Evolutionary conservation across 2,113 vertebrate species (phyloP), one percentile per base, ranked within the genome.

Genomic region (Phyllostomus discolor): DNA sequence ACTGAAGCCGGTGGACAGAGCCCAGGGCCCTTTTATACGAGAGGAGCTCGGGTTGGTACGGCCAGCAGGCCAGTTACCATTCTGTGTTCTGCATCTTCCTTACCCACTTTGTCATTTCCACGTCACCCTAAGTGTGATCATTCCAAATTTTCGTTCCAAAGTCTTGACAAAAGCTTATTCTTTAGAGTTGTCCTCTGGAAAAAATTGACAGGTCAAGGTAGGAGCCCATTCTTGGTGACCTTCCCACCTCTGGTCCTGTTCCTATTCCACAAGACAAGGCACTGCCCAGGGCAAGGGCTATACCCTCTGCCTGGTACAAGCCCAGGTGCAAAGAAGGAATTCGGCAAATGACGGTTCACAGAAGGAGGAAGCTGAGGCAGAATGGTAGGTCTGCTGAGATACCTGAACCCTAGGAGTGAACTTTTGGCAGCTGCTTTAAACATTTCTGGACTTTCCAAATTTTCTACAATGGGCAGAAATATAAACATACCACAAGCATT

Each of bases 401-500:
- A 72, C 26, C 76, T 43, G 5, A 85, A 90, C 31, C 31, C 38
- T 33, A 80, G 7, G 14, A 16, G 16, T 81, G 26, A 95, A 94
- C 79, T 87, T 91, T 31, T 72, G 50, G 83, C 62, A 87, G 46
- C 22, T 95, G 80, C 54, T 67, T 87, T 46, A 88, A 91, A 88
- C 35, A 94, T 88, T 95, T 94, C 69, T 83, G 24, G 93, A 93
- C 79, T 89, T 95, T 86, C 28, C 87, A 93, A 92, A 89, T 95
- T 91, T 95, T 90, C 83, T 91, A 91, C 66, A 88, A 75, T 46
- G 33, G 81, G 31, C 57, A 92, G 91, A 90, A 97, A 86, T 83
- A 97, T 31, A 33, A 94, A 95, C n/a, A 81, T 80, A 92, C 52
- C 81, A 38, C 26, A 90, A 70, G 78, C 14, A 22, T 95, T 84